Evolutionary conservation across 2,113 vertebrate genomes (phyloP).

Genomic region (Upupa epops): DNA sequence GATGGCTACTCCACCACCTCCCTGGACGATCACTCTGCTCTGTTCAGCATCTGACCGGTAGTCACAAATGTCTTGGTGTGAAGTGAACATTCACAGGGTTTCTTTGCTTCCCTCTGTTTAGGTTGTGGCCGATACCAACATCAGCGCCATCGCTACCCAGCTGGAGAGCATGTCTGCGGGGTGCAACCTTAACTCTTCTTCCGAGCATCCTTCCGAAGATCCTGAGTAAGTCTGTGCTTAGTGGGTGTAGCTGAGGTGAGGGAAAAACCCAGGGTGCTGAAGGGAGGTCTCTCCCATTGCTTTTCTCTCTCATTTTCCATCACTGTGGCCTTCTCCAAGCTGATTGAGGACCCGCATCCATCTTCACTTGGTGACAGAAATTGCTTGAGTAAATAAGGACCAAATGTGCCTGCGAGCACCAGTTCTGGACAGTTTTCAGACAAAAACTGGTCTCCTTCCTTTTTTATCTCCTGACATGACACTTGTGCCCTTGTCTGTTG

Average conservation of each 20-base stretch:
- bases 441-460: not conserved
- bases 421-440: not conserved
- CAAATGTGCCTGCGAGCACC: not conserved
- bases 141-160: slow-evolving; percentile 89
- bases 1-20: no score
- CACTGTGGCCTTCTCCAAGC: not conserved
- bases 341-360: not conserved
- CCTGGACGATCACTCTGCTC: not conserved
- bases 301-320: not conserved
- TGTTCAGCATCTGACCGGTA: not conserved
- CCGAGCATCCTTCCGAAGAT: slow-evolving; percentile 76
- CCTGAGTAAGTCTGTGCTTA: slow-evolving; percentile 80
- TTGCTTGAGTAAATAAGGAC: not conserved
- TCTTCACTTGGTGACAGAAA: not conserved
- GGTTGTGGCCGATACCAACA: slow-evolving; percentile 95
- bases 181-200: slow-evolving; percentile 52
- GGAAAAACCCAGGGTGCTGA: not conserved
- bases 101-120: slow-evolving; percentile 23
- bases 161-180: slow-evolving; percentile 85
- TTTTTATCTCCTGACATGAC: not conserved
- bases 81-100: not conserved
- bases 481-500: not conserved
- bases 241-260: not conserved
- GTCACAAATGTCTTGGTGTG: not conserved
- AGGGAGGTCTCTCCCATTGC: not conserved